Evolutionary conservation across 1,140 invertebrate genomes (phyloP).

Genomic region (Aphelinus atriplicis): DNA sequence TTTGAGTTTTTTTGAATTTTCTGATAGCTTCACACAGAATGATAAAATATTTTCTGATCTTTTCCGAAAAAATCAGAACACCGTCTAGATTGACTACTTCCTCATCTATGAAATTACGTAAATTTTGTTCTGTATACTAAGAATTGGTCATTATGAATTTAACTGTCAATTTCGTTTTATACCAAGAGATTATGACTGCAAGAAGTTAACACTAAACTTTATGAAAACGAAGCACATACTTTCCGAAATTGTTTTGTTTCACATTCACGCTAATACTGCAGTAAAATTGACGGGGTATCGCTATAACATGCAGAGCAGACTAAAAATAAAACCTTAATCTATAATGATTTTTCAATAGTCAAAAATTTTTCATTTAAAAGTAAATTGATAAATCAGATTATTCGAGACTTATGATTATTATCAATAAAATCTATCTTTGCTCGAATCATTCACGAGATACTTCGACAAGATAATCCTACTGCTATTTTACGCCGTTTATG

Average conservation of each 20-base stretch:
- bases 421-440: slow-evolving; percentile 11
- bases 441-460: slow-evolving; percentile 9
- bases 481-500: slow-evolving; percentile 30
- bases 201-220: neutral
- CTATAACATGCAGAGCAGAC: slow-evolving; percentile 24
- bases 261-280: slow-evolving; percentile 38
- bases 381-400: slow-evolving; percentile 26
- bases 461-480: slow-evolving; percentile 7
- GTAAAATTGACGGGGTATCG: slow-evolving; percentile 26
- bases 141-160: too few species aligned
- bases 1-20: too few species aligned
- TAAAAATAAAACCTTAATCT: slow-evolving; percentile 18
- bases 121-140: too few species aligned
- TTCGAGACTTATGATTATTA: slow-evolving; percentile 15
- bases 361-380: neutral
- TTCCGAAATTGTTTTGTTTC: slow-evolving; percentile 2
- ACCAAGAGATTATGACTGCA: too few species aligned
- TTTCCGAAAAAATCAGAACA: too few species aligned
- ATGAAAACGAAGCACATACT: slow-evolving; percentile 8
- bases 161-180: too few species aligned
- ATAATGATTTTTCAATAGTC: slow-evolving; percentile 12
- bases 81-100: too few species aligned
- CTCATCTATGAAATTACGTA: too few species aligned
- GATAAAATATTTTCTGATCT: too few species aligned
- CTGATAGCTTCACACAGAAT: too few species aligned